Percentiles rank a stretch among this genome's conserved stretches.
These are phyloP conservation scores for Coreius guichenoti DNA, from an alignment of 2,797 vertebrate species.

Conservation along the genomic window DNA sequence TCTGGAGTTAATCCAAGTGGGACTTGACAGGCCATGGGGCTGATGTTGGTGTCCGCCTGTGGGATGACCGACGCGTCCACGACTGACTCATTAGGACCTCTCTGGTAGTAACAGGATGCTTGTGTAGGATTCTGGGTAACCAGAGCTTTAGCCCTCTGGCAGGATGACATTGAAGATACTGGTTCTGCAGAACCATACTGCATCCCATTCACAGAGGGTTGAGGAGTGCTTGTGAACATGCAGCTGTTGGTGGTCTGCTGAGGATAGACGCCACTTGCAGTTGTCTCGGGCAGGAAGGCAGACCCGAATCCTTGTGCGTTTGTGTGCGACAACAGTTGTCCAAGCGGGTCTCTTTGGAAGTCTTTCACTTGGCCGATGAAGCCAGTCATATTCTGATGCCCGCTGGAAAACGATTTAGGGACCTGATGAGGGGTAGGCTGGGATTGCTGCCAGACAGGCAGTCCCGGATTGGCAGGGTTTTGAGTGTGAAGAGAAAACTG, in stretches of 20 bases:
- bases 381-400: conserved; percentile 52
- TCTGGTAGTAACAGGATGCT: conserved; percentile 70
- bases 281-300: conserved; percentile 23
- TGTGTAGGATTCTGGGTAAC: conserved; percentile 56
- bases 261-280: conserved; percentile 41
- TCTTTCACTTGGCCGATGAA: conserved; percentile 58
- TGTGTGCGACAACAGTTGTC: conserved; percentile 42
- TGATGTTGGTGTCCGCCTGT: conserved; percentile 53
- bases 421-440: conserved; percentile 50
- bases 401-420: conserved; percentile 39
- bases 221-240: conserved; percentile 63
- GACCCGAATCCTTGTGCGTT: conserved; percentile 30
- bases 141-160: conserved; percentile 57
- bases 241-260: conserved; percentile 62
- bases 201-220: conserved; percentile 53
- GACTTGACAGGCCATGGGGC: conserved; percentile 62
- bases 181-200: conserved; percentile 39
- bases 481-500: conserved; percentile 63
- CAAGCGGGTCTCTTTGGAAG: conserved; percentile 58
- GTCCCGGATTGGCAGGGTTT: conserved; percentile 52
- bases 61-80: conserved; percentile 39
- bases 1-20: conserved; percentile 52
- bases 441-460: conserved; percentile 60
- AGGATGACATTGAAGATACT: conserved; percentile 28
- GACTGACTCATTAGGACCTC: conserved; percentile 30